Percentiles rank a stretch among this genome's conserved stretches.
Evolutionary conservation across 2,888 invertebrate genomes (phyloP).

Genomic region (Standfussiana lucernea): DNA sequence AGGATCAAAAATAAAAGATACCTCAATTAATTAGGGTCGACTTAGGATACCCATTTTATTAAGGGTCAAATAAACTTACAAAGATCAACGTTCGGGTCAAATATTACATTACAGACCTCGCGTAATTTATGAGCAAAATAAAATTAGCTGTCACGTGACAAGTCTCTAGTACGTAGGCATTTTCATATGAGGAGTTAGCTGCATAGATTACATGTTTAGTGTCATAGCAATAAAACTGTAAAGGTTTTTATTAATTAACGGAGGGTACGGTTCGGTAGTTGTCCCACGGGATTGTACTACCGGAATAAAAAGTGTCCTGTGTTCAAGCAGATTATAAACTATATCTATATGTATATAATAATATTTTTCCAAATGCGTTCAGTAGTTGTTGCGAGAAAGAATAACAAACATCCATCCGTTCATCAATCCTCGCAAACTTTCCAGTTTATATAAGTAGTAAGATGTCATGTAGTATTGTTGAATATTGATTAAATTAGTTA

Average conservation of each 20-base stretch:
- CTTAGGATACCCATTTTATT: slow-evolving; percentile 21
- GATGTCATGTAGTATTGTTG: neutral
- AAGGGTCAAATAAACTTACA: slow-evolving; percentile 40
- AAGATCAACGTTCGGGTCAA: slow-evolving; percentile 31
- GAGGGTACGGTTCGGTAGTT: no score
- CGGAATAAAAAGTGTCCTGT: no score
- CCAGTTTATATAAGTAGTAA: neutral
- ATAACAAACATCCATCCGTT: neutral
- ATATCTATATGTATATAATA: no score
- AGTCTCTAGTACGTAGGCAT: neutral
- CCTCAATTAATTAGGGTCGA: slow-evolving; percentile 25
- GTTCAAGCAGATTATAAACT: no score
- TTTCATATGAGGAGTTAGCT: slow-evolving; percentile 3
- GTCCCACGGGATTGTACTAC: no score
- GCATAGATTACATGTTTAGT: neutral
- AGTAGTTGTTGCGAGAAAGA: neutral
- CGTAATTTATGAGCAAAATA: slow-evolving; percentile 7
- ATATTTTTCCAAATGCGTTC: neutral
- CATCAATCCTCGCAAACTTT: neutral
- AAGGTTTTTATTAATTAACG: neutral
- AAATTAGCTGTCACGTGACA: slow-evolving; percentile 6
- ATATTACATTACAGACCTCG: neutral
- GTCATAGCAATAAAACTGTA: neutral
- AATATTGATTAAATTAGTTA: slow-evolving; percentile 29
- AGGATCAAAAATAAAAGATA: slow-evolving; percentile 29